These are phyloP conservation scores for Epizoanthus rinbou DNA, from an alignment of 92 coral and sea anemone species.

Conservation along the genomic window DNA sequence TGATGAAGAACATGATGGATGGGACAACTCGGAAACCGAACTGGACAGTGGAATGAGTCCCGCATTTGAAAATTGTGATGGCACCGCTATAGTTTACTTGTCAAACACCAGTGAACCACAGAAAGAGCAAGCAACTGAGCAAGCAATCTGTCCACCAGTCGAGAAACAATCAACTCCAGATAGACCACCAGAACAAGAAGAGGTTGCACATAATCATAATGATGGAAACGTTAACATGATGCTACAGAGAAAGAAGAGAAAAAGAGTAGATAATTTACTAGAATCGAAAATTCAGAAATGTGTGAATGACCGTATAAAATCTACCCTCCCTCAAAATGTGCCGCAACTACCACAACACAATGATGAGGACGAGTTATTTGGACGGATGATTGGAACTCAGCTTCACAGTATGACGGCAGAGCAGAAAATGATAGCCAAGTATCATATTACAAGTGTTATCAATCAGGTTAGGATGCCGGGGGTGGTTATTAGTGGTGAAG, in stretches of 20 bases:
- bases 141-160: background rate
- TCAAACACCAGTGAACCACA: conserved; percentile 8
- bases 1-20: conserved; percentile 23
- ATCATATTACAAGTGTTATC: conserved; percentile 42
- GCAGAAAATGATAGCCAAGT: conserved; percentile 34
- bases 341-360: conserved; percentile 2
- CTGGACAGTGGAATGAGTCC: background rate
- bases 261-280: conserved; percentile 18
- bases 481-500: conserved; percentile 23
- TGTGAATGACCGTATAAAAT: conserved; percentile 22
- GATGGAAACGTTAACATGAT: background rate
- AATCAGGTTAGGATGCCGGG: conserved; percentile 41
- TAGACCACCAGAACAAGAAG: background rate
- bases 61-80: conserved; percentile 28
- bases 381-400: conserved; percentile 36
- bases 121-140: background rate
- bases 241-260: conserved; percentile 11
- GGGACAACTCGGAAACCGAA: conserved; percentile 25
- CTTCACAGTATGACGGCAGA: conserved; percentile 32
- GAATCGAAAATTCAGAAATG: conserved; percentile 8
- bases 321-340: background rate
- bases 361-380: conserved; percentile 35
- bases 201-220: background rate
- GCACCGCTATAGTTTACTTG: conserved; percentile 20
- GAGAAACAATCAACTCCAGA: background rate